Evolutionary conservation across 2,113 vertebrate genomes (phyloP), one percentile per base, ranked within the genome.

Genomic region (Coracopsis vasa): DNA sequence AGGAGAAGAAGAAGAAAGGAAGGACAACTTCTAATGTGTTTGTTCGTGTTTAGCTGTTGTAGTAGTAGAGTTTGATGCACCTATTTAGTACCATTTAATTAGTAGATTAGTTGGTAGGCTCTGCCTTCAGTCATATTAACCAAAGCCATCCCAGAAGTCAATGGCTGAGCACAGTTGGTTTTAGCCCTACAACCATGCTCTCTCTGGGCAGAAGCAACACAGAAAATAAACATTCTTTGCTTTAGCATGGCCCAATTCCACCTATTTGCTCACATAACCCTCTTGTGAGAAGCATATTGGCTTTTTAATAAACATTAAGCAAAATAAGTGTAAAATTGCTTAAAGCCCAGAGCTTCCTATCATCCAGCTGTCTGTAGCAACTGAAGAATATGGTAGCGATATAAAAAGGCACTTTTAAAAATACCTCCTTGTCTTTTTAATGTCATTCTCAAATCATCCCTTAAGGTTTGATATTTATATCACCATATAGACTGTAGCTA

Each of bases 211-310:
- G 79, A 73, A 74, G 48, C 13, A 84, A 31, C 33, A 33, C 35
- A 77, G 53, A 66, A 48, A 70, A 78, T 3, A 56, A 84, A 53
- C 12, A 44, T 3, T 53, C 24, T 20, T 29, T 51, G 24, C 24
- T 79, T 85, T 42, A 48, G 25, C 12, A 62, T 8, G 3, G 7
- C 47, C 21, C 8, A 25, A 60, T 51, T 77, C n/a, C 19, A 83
- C 31, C 6, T 35, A 7, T 12, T 12, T 28, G 3, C 9, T 85
- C 54, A 29, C 14, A 20, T 4, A 64, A 31, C 6, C 16, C 15
- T 51, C 39, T 42, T 0, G 0, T 29, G 51, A 31, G 15, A 73
- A 44, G 23, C 65, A 14, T 23, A 35, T 13, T 48, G 33, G 12
- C 33, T 72, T 88, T 60, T 69, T 51, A 72, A n/a, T 61, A 45